Evolutionary conservation across 1,140 invertebrate genomes (phyloP), one percentile per base, ranked within the genome.

Genomic region (Sinonovacula constricta): DNA sequence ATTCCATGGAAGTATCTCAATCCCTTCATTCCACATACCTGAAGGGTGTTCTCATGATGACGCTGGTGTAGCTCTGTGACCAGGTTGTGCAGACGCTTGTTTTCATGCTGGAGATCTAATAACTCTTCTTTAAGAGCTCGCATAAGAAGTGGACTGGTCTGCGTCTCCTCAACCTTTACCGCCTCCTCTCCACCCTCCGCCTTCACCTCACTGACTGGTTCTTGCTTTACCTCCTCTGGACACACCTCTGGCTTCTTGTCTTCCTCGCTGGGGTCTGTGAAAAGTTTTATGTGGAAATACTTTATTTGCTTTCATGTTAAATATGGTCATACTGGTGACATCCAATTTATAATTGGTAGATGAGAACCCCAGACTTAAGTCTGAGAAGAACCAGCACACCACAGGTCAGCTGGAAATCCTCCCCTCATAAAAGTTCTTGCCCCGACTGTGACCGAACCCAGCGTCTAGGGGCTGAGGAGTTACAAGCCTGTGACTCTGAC

Each of bases 61-160:
- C 96, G 95, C 92, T 98, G 97, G 91, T 99, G 97, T 15, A 99
- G 92, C 36, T 95, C 94, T 18, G 97, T 98, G 81, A 97, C 96
- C 75, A 98, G 93, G n/a, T 95, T 95, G 92, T 98, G 96, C 12
- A 99, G 92, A 84, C 96, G 95, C 75, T 95, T 93, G 91, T 98
- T 99, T 92, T 99, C 97, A 31, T 93, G 94, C 90, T 97, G 96
- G 65, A 98, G 93, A 88, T 97, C 95, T 51, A 94, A 71, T 71
- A 90, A 57, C 76, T 91, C 94, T 85, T 96, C 94, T 49, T 86
- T 85, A 51, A 90, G 83, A 5, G 75, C 53, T 34, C 69, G 12
- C 15, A 54, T 34, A 15, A 78, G 56, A 15, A 67, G 5, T 36
- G 66, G 60, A 26, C 66, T 69, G 2, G 22, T 15, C 51, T 77